Conservation (phyloP, 2,113 vertebrate genomes). For the Hypomesus transpacificus region DNA sequence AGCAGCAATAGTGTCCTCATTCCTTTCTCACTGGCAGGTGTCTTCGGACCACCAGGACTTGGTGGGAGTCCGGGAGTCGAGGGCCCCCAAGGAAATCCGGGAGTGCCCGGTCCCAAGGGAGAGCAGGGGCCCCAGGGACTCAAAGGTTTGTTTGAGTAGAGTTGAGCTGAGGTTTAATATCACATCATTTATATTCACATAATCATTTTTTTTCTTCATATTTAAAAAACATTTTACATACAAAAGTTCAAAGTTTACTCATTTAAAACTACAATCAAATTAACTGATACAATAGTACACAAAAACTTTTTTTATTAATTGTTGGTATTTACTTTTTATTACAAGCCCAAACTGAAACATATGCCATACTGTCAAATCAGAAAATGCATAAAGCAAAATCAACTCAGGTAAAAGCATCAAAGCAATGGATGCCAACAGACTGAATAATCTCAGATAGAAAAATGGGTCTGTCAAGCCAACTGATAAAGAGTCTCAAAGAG, state of each 20-base stretch:
- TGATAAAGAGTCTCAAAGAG: not conserved
- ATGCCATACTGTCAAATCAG: no score
- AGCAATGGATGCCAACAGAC: no score
- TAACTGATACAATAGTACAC: no score
- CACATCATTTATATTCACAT: not conserved
- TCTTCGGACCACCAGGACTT: conserved; percentile 59
- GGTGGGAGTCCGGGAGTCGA: conserved; percentile 54
- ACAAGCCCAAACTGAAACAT: no score
- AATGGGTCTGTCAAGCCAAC: no score
- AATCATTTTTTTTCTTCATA: not conserved
- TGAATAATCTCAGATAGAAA: no score
- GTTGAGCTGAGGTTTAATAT: not conserved
- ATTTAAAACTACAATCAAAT: no score
- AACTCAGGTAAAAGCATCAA: no score
- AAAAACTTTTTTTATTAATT: no score
- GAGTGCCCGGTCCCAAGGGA: conserved; percentile 52
- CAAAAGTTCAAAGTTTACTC: no score
- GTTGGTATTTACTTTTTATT: no score
- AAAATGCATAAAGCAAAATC: no score
- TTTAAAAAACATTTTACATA: not conserved
- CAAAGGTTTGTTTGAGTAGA: conserved; percentile 45
- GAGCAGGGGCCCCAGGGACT: conserved; percentile 46
- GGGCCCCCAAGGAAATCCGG: conserved; percentile 53
- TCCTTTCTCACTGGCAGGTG: conserved; percentile 46
- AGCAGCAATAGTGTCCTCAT: not conserved